phyloP scores from a whole-genome alignment of 2,888 invertebrate genomes.

The Cosmorhoe ocellata region DNA sequence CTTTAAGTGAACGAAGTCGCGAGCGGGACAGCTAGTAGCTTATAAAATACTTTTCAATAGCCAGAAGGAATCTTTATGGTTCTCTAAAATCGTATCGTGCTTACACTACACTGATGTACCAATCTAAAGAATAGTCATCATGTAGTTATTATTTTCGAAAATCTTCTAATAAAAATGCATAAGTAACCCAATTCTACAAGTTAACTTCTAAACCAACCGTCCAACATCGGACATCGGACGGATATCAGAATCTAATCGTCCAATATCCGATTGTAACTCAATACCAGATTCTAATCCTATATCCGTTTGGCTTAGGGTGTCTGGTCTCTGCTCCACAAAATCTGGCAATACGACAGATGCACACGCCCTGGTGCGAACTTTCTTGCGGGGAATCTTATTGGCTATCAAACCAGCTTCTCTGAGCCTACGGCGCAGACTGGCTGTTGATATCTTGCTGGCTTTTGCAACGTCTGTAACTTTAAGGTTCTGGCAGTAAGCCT shows the following conservation, averaged over 20 bases:
- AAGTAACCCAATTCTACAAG: no score
- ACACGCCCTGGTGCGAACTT: slow-evolving; percentile 11
- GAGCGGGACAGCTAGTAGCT: no score
- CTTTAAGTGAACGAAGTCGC: no score
- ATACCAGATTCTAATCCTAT: not conserved
- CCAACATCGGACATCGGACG: slow-evolving; percentile 1
- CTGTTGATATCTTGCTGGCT: slow-evolving; percentile 21
- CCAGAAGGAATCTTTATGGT: no score
- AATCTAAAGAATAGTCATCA: no score
- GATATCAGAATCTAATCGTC: slow-evolving; percentile 1
- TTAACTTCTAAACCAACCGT: not conserved
- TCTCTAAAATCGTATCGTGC: no score
- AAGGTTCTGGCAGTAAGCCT: slow-evolving; percentile 20
- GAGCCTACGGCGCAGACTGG: slow-evolving; percentile 16
- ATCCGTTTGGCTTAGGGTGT: slow-evolving; percentile 3
- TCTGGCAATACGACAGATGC: slow-evolving; percentile 4
- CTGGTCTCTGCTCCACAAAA: not conserved
- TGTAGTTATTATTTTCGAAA: not conserved
- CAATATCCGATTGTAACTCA: slow-evolving; percentile 5
- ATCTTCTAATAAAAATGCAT: no score
- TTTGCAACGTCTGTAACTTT: slow-evolving; percentile 21
- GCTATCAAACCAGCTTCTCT: slow-evolving; percentile 17
- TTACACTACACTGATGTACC: no score
- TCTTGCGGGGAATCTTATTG: slow-evolving; percentile 13
- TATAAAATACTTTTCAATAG: no score